Percentiles rank a stretch among this genome's conserved stretches.
phyloP scores from a whole-genome alignment of 2,113 vertebrate genomes.

The Sterrhoptilus dennistouni region DNA sequence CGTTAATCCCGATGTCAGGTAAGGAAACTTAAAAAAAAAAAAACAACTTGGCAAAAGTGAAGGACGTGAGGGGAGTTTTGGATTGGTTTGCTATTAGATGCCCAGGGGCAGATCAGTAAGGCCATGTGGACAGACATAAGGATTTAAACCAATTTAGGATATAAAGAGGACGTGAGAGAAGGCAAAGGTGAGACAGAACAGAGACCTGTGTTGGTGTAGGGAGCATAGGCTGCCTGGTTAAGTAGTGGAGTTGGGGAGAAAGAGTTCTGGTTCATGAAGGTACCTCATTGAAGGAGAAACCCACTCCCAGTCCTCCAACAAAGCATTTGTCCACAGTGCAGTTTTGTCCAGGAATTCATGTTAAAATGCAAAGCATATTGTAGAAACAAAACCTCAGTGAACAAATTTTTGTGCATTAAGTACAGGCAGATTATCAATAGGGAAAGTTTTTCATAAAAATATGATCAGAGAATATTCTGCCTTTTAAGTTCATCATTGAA shows the following conservation, averaged over 20 bases:
- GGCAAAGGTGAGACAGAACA: not conserved
- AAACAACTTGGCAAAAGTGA: accelerated
- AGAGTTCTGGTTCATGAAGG: not conserved
- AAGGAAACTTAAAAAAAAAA: not conserved
- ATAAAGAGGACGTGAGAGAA: not conserved
- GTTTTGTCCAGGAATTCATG: not conserved
- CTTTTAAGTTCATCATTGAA: not conserved
- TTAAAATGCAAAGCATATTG: not conserved
- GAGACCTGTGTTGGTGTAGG: not conserved
- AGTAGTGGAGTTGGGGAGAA: not conserved
- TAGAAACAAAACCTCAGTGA: not conserved
- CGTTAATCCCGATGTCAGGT: not conserved
- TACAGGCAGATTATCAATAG: not conserved
- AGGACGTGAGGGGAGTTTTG: not conserved
- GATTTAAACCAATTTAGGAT: not conserved
- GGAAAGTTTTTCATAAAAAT: not conserved
- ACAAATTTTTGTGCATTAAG: not conserved
- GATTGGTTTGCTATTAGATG: not conserved
- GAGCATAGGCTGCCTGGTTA: not conserved
- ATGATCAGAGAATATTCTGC: not conserved
- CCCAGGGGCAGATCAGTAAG: not conserved
- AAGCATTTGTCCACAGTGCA: not conserved
- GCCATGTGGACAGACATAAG: not conserved
- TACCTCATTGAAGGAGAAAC: not conserved
- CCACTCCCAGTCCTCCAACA: not conserved